Evolutionary conservation across 1,140 invertebrate genomes (phyloP).

Genomic region (Macrobrachium rosenbergii): DNA sequence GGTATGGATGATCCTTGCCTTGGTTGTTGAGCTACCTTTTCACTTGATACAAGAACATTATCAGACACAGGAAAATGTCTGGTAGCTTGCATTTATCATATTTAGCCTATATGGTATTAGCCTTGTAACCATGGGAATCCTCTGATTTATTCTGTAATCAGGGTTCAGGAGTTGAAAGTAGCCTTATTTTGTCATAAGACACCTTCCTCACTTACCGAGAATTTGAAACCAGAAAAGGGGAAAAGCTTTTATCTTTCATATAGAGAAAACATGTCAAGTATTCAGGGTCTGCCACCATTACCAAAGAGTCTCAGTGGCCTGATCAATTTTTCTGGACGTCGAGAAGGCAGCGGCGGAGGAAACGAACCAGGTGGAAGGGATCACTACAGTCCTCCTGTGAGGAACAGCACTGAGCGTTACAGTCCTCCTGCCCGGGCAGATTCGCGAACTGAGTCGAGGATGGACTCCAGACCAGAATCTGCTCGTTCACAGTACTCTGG

Average conservation of each 20-base stretch:
- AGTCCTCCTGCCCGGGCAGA: slow-evolving; percentile 64
- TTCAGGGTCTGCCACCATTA: slow-evolving; percentile 60
- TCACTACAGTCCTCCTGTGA: slow-evolving; percentile 60
- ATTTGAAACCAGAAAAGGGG: too few relatives aligned
- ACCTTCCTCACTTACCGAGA: too few relatives aligned
- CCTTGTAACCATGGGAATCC: too few relatives aligned
- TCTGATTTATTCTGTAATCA: too few relatives aligned
- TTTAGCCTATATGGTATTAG: too few relatives aligned
- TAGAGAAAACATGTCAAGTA: slow-evolving; percentile 41
- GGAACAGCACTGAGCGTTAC: slow-evolving; percentile 54
- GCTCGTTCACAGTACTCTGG: slow-evolving; percentile 59
- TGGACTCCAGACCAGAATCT: slow-evolving; percentile 58
- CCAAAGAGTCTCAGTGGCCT: slow-evolving; percentile 64
- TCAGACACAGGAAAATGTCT: too few relatives aligned
- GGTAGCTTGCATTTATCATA: too few relatives aligned
- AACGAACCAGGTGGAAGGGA: neutral
- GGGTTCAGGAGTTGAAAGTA: too few relatives aligned
- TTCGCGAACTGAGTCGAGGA: slow-evolving; percentile 59
- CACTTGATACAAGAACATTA: too few relatives aligned
- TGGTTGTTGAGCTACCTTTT: too few relatives aligned
- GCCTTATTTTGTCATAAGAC: too few relatives aligned
- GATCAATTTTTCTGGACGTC: slow-evolving; percentile 53
- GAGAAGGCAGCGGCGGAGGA: slow-evolving; percentile 25
- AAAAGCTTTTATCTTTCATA: neutral
- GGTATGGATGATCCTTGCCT: too few relatives aligned